Base-by-base conservation (phyloP, 37 sponge, comb jelly and placozoan genomes). In the Tethya wilhelma region DNA sequence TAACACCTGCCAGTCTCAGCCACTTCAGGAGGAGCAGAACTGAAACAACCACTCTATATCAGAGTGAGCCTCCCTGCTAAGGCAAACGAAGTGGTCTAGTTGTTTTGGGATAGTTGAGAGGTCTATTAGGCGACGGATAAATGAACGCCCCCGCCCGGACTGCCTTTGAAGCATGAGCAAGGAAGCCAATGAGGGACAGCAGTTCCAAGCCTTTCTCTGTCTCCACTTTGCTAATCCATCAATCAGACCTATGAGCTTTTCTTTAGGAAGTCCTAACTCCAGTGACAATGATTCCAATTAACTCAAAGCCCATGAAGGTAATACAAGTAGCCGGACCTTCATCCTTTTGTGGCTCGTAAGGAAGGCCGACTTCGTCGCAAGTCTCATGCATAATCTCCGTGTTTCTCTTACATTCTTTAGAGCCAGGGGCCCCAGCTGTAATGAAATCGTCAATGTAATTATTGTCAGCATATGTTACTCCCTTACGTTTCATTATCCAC, bases 371-470 rank as follows among this genome's bases (percentile, higher is more conserved):
- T 17, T 49, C 55, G 14, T 49, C 17, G 55, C 55, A 49, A 49
- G 17, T 49, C 55, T 49, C 55, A 49, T 49, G 55, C 55, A 49
- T 49, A 19, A 49, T 19, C 9, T 9, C 17, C 9, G 55, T 19
- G 17, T 49, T 49, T 17, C 55, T 19, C 14, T 17, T 49, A 17
- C 55, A 49, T 17, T 19, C 55, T 19, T 9, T 17, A 19, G 55
- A 49, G 9, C 17, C 55, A 9, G 55, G 55, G 55, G 55, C 17
- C 9, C 55, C 55, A 9, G 17, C 9, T 9, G 55, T 49, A 17
- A 49, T 49, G 55, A 49, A 49, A 49, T 49, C 55, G 17, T 49
- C 55, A 49, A 49, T 49, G 55, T 49, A 49, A 49, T 49, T n/a
- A n/a, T n/a, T n/a, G n/a, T n/a, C n/a, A n/a, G n/a, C n/a, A n/a